Conservation (phyloP, 2,113 vertebrate species). For the Bubo scandiacus region DNA sequence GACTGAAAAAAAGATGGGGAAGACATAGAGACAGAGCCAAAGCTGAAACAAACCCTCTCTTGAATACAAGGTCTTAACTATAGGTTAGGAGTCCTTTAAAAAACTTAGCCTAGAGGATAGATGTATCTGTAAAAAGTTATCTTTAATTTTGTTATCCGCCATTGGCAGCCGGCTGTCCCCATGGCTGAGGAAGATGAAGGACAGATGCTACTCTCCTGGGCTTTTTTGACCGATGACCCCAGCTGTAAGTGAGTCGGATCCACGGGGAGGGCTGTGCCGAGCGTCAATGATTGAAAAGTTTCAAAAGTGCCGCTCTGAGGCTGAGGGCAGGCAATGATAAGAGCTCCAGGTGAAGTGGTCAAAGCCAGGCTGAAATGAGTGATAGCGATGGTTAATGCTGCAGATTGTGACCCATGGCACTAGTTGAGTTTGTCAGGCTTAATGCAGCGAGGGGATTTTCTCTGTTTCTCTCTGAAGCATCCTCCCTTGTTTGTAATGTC, state of each 20-base stretch:
- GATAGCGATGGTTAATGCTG: neutral
- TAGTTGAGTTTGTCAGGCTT: neutral
- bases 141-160: neutral
- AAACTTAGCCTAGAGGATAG: neutral
- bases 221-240: neutral
- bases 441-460: neutral
- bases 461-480: neutral
- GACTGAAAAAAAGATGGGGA: neutral
- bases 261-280: neutral
- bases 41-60: neutral
- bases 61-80: neutral
- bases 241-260: neutral
- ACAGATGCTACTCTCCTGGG: neutral
- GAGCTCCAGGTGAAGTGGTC: neutral
- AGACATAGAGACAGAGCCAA: neutral
- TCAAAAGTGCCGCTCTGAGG: fast-evolving
- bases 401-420: neutral
- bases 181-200: neutral
- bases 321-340: neutral
- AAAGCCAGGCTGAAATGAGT: neutral
- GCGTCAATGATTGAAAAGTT: neutral
- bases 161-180: neutral
- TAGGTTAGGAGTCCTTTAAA: neutral
- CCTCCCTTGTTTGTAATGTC: neutral
- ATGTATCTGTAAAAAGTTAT: neutral